These are phyloP conservation scores for Datnioides undecimradiatus DNA, from an alignment of 2,113 vertebrate species.

Conservation along the genomic window DNA sequence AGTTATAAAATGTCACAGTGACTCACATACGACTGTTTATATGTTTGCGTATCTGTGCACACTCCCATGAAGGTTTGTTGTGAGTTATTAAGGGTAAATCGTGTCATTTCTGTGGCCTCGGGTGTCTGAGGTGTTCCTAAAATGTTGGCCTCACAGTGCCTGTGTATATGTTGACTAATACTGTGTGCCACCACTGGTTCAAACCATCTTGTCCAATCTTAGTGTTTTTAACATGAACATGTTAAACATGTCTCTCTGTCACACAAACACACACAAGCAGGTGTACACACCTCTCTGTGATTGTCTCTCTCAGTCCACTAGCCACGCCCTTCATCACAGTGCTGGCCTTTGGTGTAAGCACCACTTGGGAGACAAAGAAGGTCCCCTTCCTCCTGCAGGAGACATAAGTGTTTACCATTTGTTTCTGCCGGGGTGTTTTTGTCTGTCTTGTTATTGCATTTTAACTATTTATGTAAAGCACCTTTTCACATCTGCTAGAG, in stretches of 20 bases:
- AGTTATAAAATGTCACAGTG: constrained; percentile 41
- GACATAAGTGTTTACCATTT: not conserved
- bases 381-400: constrained; percentile 91
- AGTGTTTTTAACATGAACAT: not conserved
- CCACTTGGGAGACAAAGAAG: constrained; percentile 98
- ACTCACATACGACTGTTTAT: constrained; percentile 28
- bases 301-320: constrained; percentile 97
- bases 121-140: constrained; percentile 22
- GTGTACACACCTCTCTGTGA: constrained; percentile 89
- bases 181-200: not conserved
- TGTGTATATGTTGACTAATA: constrained; percentile 2
- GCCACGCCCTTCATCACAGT: constrained; percentile 97
- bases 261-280: not conserved
- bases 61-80: not conserved
- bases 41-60: not conserved
- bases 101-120: constrained; percentile 14
- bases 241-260: not conserved
- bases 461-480: not conserved
- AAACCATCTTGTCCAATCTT: not conserved
- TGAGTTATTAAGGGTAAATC: constrained; percentile 33
- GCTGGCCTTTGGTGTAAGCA: constrained; percentile 97
- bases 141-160: not conserved
- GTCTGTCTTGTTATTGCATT: not conserved
- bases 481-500: not conserved
- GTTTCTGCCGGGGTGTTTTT: not conserved